phyloP scores from a whole-genome alignment of 2,888 invertebrate species.

The Apamea epomidion region DNA sequence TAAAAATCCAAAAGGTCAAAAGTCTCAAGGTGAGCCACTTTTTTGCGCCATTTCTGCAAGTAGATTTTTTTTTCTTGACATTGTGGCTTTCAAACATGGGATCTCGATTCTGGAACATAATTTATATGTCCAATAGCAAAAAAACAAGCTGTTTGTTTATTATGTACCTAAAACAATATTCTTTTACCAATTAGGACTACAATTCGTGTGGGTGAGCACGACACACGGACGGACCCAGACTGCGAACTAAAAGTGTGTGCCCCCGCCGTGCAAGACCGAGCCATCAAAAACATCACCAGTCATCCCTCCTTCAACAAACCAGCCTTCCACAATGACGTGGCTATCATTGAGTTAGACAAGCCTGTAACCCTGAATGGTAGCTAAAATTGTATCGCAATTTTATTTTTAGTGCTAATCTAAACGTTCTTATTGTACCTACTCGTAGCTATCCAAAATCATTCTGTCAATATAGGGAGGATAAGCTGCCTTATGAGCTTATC shows the following conservation, averaged over 20 bases:
- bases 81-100: neutral
- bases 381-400: neutral
- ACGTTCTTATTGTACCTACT: neutral
- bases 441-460: neutral
- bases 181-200: slow-evolving; percentile 76
- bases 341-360: slow-evolving; percentile 87
- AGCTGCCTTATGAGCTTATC: too few species aligned
- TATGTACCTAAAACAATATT: neutral
- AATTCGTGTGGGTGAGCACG: slow-evolving; percentile 92
- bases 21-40: slow-evolving; percentile 22
- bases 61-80: neutral
- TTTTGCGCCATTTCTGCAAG: slow-evolving; percentile 6
- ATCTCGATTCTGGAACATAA: neutral
- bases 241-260: slow-evolving; percentile 84
- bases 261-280: slow-evolving; percentile 84
- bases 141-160: neutral
- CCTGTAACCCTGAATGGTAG: slow-evolving; percentile 86
- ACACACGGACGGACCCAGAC: slow-evolving; percentile 82
- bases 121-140: neutral
- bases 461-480: neutral
- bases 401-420: neutral
- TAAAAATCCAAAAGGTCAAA: slow-evolving; percentile 17
- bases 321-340: slow-evolving; percentile 91
- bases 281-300: slow-evolving; percentile 79
- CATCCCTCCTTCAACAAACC: slow-evolving; percentile 89